Percentiles rank a stretch among this genome's conserved stretches.
Conservation (phyloP, 1,140 invertebrate species). For the Plutomurus gul region DNA sequence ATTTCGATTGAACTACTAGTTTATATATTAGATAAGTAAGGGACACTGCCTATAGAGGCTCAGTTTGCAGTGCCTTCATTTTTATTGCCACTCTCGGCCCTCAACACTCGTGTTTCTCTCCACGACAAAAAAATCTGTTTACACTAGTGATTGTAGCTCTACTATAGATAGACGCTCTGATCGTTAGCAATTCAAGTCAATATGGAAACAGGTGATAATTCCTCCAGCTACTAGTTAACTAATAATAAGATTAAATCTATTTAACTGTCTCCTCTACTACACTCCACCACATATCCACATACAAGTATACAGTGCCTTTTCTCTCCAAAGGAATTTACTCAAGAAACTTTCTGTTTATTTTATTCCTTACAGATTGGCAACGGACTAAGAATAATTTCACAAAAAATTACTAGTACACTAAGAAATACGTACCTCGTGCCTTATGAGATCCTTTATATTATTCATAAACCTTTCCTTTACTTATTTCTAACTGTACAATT, state of each 20-base stretch:
- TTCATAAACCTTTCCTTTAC: not conserved
- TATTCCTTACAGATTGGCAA: conserved; percentile 5
- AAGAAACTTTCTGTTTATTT: not conserved
- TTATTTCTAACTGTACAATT: not conserved
- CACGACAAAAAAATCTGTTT: not conserved
- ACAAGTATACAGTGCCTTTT: too few relatives aligned
- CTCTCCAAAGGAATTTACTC: not conserved
- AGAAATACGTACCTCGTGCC: not conserved
- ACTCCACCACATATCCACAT: not conserved
- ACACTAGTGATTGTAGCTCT: not conserved
- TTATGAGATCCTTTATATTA: not conserved
- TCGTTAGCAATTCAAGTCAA: not conserved
- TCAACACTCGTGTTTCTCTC: too few relatives aligned
- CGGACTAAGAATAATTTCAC: conserved; percentile 13
- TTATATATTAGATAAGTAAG: too few relatives aligned
- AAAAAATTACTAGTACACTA: not conserved
- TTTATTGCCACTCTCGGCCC: too few relatives aligned
- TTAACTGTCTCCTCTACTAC: not conserved
- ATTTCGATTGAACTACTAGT: too few relatives aligned
- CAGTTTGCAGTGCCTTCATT: too few relatives aligned
- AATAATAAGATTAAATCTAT: not conserved
- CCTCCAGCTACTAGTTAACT: too few relatives aligned
- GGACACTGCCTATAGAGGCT: too few relatives aligned
- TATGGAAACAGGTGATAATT: conserved; percentile 20
- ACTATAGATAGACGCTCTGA: not conserved